These are phyloP conservation scores for Argyresthia goedartella DNA, from an alignment of 2,888 invertebrate genomes.

Conservation along the genomic window DNA sequence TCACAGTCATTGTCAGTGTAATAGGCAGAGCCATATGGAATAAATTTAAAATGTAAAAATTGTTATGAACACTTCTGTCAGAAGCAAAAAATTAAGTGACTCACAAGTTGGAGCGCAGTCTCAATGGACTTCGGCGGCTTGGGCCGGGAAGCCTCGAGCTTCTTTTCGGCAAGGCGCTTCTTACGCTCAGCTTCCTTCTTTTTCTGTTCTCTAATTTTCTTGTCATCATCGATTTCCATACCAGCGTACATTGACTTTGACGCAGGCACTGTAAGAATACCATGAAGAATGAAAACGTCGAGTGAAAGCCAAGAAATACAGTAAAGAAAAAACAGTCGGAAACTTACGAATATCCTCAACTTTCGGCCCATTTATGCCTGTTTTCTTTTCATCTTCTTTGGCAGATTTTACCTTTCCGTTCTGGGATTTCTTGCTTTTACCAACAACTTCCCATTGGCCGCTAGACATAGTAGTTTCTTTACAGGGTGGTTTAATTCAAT, in stretches of 20 bases:
- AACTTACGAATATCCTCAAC: constrained; percentile 82
- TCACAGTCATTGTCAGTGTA: too few relatives aligned
- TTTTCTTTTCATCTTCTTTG: constrained; percentile 74
- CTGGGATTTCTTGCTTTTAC: constrained; percentile 74
- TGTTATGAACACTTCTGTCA: too few relatives aligned
- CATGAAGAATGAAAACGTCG: background rate
- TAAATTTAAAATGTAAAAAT: too few relatives aligned
- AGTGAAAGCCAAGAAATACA: background rate
- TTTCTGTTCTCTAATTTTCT: constrained; percentile 22
- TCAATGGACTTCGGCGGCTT: constrained; percentile 76
- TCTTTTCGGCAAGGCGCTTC: constrained; percentile 60
- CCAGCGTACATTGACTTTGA: constrained; percentile 76
- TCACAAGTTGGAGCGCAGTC: constrained; percentile 73
- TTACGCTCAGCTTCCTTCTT: constrained; percentile 60
- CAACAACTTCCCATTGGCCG: constrained; percentile 80
- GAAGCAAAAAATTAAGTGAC: constrained; percentile 7
- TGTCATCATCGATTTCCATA: constrained; percentile 74
- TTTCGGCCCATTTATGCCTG: constrained; percentile 75
- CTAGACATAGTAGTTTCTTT: constrained; percentile 41
- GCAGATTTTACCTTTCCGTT: constrained; percentile 54
- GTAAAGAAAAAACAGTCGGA: constrained; percentile 1
- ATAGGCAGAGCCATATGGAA: too few relatives aligned
- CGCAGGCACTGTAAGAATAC: constrained; percentile 71
- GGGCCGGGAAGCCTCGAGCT: constrained; percentile 67
- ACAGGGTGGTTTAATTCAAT: constrained; percentile 10